Evolutionary conservation across 37 sponge, comb jelly and placozoan species (phyloP).

Genomic region (Chondrilla cf. caribensis): DNA sequence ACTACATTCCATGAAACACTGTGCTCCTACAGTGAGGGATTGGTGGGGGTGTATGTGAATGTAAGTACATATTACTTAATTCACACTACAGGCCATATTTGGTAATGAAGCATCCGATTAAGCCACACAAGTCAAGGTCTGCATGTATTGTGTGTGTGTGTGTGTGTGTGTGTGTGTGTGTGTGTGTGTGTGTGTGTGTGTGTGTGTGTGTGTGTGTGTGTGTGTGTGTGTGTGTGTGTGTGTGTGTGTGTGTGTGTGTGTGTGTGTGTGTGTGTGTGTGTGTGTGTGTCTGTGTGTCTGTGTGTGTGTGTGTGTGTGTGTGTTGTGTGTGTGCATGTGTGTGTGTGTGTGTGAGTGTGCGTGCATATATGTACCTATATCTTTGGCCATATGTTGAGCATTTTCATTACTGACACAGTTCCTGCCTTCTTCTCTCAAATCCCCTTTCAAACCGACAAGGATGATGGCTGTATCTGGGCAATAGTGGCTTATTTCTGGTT

Average conservation of each 20-base stretch:
- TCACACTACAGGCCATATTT: no score
- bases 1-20: slow-evolving; percentile 69
- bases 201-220: neutral
- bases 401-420: neutral
- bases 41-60: neutral
- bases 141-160: neutral
- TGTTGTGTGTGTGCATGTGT: no score
- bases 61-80: neutral
- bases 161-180: neutral
- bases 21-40: slow-evolving; percentile 38
- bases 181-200: neutral
- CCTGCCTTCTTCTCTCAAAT: neutral
- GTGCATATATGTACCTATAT: no score
- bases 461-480: no score
- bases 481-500: no score
- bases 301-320: no score
- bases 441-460: no score
- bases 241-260: slow-evolving; percentile 1
- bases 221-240: neutral
- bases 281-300: no score
- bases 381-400: neutral
- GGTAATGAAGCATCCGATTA: no score
- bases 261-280: slow-evolving; percentile 1
- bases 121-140: neutral
- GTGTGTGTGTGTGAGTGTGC: no score